Evolutionary conservation across 2,797 vertebrate species (phyloP).

Genomic region (Psittacula derbiana): DNA sequence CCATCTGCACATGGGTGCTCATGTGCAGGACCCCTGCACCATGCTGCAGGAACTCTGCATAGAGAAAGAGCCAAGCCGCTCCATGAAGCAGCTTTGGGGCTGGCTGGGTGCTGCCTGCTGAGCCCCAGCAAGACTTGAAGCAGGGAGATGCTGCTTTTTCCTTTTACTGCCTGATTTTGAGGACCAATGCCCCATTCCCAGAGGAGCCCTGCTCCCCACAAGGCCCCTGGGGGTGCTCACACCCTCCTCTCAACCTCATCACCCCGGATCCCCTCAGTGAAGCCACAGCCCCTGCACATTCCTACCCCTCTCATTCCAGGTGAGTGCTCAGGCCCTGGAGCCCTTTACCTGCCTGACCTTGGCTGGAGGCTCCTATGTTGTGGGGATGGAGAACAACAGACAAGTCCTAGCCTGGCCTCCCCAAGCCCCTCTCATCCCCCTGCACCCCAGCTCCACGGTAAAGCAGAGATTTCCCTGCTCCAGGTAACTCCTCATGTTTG

Average conservation of each 20-base stretch:
- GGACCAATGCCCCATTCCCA: not conserved
- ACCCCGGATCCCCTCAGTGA: not conserved
- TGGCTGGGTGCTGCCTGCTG: not conserved
- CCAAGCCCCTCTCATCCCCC: not conserved
- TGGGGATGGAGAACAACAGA: not conserved
- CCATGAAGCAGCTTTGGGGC: rapidly evolving
- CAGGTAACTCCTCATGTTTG: not conserved
- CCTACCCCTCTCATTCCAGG: constrained; percentile 30
- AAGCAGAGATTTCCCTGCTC: not conserved
- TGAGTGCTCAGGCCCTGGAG: not conserved
- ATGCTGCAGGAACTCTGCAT: not conserved
- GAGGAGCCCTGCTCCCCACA: not conserved
- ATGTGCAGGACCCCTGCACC: rapidly evolving
- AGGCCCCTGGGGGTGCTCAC: not conserved
- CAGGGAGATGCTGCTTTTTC: not conserved
- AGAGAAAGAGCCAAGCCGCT: not conserved
- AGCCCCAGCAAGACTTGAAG: not conserved
- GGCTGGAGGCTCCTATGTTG: not conserved
- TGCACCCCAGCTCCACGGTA: not conserved
- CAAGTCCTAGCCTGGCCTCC: constrained; percentile 4
- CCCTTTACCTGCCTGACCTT: not conserved
- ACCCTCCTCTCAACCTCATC: not conserved
- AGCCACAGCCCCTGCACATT: not conserved
- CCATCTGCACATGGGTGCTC: rapidly evolving
- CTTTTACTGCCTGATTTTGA: not conserved